phyloP scores from a whole-genome alignment of 2,888 invertebrate genomes.

The Perizoma affinitatum region DNA sequence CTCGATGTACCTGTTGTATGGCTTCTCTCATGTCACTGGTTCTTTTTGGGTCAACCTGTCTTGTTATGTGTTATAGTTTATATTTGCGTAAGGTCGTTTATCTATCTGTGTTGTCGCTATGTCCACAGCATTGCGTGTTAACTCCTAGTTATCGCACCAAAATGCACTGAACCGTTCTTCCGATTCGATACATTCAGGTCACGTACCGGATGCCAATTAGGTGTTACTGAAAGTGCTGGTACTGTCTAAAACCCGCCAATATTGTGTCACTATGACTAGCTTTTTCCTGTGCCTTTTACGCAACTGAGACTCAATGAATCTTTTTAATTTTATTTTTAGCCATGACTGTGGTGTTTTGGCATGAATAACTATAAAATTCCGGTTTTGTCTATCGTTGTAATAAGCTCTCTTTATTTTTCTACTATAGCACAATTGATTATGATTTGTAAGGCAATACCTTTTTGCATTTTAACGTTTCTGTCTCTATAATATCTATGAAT shows the following conservation, averaged over 20 bases:
- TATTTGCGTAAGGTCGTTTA: neutral
- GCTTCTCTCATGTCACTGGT: neutral
- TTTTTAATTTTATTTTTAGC: no score
- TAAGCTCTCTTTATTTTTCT: no score
- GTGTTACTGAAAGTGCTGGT: constrained; percentile 10
- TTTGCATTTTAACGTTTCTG: no score
- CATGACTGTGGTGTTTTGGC: no score
- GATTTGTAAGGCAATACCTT: no score
- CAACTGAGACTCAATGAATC: no score
- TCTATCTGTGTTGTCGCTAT: neutral
- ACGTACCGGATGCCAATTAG: constrained; percentile 21
- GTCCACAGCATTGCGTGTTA: constrained; percentile 16
- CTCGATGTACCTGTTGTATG: neutral
- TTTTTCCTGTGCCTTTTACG: no score
- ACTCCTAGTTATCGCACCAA: constrained; percentile 21
- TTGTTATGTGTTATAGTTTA: neutral
- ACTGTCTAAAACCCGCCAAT: constrained; percentile 6
- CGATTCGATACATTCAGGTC: constrained; percentile 29
- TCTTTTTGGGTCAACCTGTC: neutral
- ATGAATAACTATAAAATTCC: no score
- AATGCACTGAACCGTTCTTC: constrained; percentile 32
- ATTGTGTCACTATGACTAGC: neutral
- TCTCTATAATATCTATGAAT: no score
- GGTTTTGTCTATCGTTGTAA: no score
- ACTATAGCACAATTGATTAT: no score